A percentile compares a stretch with the other conserved stretches of the same genome.
Conservation (phyloP, 2,797 vertebrate genomes). For the Scleropages formosus region DNA sequence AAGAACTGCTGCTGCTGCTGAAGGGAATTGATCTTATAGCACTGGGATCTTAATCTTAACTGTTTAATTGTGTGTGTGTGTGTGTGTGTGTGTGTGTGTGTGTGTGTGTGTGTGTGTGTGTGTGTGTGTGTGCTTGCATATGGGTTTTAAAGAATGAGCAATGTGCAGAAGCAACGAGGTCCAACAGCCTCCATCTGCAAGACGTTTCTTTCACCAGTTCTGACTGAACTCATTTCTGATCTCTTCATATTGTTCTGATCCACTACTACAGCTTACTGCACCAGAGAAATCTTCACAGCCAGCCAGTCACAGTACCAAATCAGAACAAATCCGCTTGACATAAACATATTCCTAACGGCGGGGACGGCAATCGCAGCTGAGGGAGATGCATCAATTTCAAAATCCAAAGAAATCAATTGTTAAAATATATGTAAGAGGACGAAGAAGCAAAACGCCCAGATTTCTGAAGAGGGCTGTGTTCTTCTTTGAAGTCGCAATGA, state of each 20-base stretch:
- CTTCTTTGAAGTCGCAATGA: background rate
- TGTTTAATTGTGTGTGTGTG: background rate
- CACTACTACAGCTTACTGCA: conserved; percentile 9
- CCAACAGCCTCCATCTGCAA: too few relatives aligned
- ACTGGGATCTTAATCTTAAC: too few relatives aligned
- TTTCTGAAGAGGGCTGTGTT: background rate
- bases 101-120: background rate
- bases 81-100: background rate
- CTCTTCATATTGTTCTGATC: conserved; percentile 24
- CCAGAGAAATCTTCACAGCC: conserved; percentile 2
- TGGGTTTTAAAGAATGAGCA: background rate
- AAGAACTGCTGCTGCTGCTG: too few relatives aligned
- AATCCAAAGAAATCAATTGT: background rate
- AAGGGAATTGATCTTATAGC: too few relatives aligned
- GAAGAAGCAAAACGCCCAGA: background rate
- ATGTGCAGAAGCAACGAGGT: too few relatives aligned
- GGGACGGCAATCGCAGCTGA: background rate
- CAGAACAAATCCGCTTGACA: conserved; percentile 25
- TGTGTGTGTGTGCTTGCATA: too few relatives aligned
- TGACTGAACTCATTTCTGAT: conserved; percentile 23
- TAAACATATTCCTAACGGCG: conserved; percentile 3
- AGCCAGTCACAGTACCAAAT: conserved; percentile 10
- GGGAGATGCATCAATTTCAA: background rate
- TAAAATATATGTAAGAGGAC: background rate
- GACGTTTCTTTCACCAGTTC: background rate